Evolutionary conservation across 2,888 invertebrate species (phyloP).

Genomic region (Dorcus parallelipipedus): DNA sequence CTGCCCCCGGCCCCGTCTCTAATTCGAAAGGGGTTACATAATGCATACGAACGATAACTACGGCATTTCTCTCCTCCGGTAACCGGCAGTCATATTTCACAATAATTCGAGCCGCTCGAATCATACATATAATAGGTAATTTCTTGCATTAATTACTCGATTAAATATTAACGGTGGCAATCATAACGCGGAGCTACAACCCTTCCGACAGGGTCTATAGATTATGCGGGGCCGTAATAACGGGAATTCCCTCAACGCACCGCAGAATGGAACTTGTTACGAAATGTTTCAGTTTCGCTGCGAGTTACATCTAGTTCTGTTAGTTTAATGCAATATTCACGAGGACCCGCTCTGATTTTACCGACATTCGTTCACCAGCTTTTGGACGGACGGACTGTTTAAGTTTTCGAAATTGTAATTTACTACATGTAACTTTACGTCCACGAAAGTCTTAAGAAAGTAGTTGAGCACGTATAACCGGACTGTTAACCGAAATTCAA

Average conservation of each 20-base stretch:
- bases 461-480: no score
- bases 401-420: no score
- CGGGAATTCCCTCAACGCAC: slow-evolving; percentile 44
- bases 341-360: slow-evolving; percentile 1
- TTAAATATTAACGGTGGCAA: slow-evolving; percentile 53
- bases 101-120: slow-evolving; percentile 51
- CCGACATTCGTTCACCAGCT: neutral
- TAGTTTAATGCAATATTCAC: slow-evolving; percentile 11
- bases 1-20: slow-evolving; percentile 24
- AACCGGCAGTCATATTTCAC: slow-evolving; percentile 47
- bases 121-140: slow-evolving; percentile 54
- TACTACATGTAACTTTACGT: no score
- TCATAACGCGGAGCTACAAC: slow-evolving; percentile 49
- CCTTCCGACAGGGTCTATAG: slow-evolving; percentile 49
- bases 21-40: slow-evolving; percentile 15
- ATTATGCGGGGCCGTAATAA: slow-evolving; percentile 48
- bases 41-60: slow-evolving; percentile 16
- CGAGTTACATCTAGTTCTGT: slow-evolving; percentile 6
- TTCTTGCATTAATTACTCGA: slow-evolving; percentile 54
- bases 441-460: no score
- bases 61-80: slow-evolving; percentile 11
- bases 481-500: no score
- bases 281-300: slow-evolving; percentile 15
- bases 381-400: no score
- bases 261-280: slow-evolving; percentile 23